Evolutionary conservation across 2,888 invertebrate species (phyloP).

Genomic region (Operophtera brumata): DNA sequence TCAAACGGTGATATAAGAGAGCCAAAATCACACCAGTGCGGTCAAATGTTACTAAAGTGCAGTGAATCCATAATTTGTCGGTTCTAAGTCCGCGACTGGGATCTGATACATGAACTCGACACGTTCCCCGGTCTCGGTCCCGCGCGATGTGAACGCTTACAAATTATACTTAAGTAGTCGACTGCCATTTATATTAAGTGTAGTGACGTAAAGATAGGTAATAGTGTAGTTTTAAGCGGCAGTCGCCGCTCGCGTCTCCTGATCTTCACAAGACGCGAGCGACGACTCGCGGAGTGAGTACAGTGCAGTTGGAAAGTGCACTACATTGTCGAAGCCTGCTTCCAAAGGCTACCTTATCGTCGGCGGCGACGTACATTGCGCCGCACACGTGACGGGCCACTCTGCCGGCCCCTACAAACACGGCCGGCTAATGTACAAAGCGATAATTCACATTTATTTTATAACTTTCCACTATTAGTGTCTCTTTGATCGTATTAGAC

Average conservation of each 20-base stretch:
- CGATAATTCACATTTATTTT: slow-evolving; percentile 33
- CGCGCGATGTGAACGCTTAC: slow-evolving; percentile 9
- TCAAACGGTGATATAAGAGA: neutral
- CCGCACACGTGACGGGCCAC: neutral
- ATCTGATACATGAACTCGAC: neutral
- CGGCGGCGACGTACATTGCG: neutral
- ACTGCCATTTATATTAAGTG: slow-evolving; percentile 52
- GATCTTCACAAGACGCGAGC: neutral
- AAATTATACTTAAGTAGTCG: slow-evolving; percentile 39
- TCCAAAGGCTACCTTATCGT: neutral
- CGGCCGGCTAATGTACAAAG: slow-evolving; percentile 25
- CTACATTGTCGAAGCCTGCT: neutral
- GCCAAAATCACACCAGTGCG: neutral
- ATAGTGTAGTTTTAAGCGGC: slow-evolving; percentile 16
- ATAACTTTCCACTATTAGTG: slow-evolving; percentile 22
- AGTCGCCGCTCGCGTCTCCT: slow-evolving; percentile 2
- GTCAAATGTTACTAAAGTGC: neutral
- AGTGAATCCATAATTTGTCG: neutral
- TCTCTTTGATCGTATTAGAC: slow-evolving; percentile 36
- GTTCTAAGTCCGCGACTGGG: neutral
- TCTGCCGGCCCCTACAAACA: neutral
- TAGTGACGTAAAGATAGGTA: slow-evolving; percentile 15
- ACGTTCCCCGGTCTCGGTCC: neutral
- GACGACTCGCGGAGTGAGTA: no score
- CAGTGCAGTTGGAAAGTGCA: slow-evolving; percentile 4